phyloP scores from a whole-genome alignment of 2,113 vertebrate genomes.

The Jaculus jaculus region DNA sequence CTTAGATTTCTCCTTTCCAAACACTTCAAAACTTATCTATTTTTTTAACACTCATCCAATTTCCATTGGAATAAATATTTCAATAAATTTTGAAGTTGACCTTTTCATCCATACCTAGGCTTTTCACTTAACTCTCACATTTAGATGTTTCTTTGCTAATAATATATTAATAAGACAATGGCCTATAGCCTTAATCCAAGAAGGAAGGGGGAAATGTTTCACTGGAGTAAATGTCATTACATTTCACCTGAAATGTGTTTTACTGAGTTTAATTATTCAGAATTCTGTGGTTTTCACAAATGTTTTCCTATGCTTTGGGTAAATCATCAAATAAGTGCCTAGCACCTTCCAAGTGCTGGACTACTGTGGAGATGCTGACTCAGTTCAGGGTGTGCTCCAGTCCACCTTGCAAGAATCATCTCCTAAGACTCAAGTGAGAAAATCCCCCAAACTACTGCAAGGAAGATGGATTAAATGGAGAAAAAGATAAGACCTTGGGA shows the following conservation, averaged over 20 bases:
- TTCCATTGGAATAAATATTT: conserved; percentile 37
- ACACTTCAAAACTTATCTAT: not conserved
- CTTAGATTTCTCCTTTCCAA: not conserved
- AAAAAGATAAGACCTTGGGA: not conserved
- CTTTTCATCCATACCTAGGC: conserved; percentile 33
- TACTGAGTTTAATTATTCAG: not conserved
- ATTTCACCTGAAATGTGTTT: not conserved
- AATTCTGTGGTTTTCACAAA: not conserved
- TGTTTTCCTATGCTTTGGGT: not conserved
- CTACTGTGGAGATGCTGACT: not conserved
- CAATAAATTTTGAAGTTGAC: not conserved
- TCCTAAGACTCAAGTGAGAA: not conserved
- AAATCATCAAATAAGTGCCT: not conserved
- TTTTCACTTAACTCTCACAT: conserved; percentile 43
- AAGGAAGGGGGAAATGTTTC: not conserved
- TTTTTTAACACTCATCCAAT: conserved; percentile 33
- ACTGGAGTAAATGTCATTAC: not conserved
- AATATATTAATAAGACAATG: not conserved
- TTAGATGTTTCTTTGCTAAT: conserved; percentile 39
- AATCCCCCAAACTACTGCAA: too few relatives aligned
- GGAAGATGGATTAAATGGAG: not conserved
- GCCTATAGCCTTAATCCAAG: conserved; percentile 23
- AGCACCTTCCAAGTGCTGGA: not conserved
- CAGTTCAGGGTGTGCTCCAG: not conserved
- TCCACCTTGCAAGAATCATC: too few relatives aligned